Evolutionary conservation across 2,797 vertebrate genomes (phyloP), one percentile per base, ranked within the genome.

Genomic region (Apogon talboti): DNA sequence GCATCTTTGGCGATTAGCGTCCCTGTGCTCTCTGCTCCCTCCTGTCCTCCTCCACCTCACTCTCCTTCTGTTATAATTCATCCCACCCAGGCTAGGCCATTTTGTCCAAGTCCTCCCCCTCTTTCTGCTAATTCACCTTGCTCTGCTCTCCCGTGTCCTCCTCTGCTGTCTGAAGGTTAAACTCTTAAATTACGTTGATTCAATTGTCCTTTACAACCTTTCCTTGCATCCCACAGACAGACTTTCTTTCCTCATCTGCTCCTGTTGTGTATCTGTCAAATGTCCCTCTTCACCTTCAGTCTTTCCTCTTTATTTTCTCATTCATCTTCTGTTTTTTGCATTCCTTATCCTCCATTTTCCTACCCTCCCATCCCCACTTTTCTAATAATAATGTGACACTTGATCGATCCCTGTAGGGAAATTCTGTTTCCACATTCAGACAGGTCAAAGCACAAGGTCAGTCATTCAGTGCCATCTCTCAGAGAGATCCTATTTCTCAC

Each of bases 361-460:
- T 30, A 19, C 48, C 21, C 2, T 66, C n/a, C 40, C 40, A 47
- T 52, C 14, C 61, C 19, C 33, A 44, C 0, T 4, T 51, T 74
- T 72, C 76, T 73, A 81, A 78, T 63, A 76, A 76, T 76, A 76
- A 74, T 42, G 51, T 72, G 59, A 70, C 67, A 73, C 48, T 47
- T 62, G 53, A 77, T 83, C 48, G 33, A 62, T 74, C 73, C 56
- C 59, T 71, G 16, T 12, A 43, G 77, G 71, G 41, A 69, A 71
- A 79, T 74, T 64, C 35, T 61, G 55, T 59, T 79, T 78, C 58
- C 61, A 71, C 51, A 76, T 71, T 70, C 30, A 49, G 16, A 70
- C 45, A 74, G 43, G 74, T 87, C 76, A 75, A 15, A 49, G 30
- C 48, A 72, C 75, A 81, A 84, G 76, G 79, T 77, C 60, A 74